Conservation (phyloP, 2,113 vertebrate genomes). For the Saguinus midas region DNA sequence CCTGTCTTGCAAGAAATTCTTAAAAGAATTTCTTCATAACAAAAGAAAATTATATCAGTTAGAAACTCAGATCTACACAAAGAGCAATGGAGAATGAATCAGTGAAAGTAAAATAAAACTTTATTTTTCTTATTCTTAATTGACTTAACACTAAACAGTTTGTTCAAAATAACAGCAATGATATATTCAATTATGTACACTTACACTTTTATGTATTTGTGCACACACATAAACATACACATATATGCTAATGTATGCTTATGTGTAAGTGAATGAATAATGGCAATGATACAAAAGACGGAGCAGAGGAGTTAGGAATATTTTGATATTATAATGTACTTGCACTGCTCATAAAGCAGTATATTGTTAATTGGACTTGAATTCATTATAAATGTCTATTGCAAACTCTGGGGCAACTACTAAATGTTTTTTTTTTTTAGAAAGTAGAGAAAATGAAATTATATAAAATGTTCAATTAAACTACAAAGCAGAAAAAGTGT, state of each 20-base stretch:
- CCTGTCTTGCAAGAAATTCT: not conserved
- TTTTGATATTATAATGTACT: slow-evolving; percentile 17
- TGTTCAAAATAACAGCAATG: slow-evolving; percentile 22
- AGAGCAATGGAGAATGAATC: not conserved
- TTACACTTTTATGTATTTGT: not conserved
- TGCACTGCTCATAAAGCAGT: not conserved
- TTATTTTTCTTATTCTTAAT: slow-evolving; percentile 15
- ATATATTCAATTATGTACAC: not conserved
- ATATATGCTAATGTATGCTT: not conserved
- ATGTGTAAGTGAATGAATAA: not conserved
- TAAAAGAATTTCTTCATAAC: slow-evolving; percentile 23
- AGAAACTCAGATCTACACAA: slow-evolving; percentile 10
- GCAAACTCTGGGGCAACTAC: not conserved
- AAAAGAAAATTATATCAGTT: not conserved
- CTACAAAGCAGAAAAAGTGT: not conserved
- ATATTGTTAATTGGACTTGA: not conserved
- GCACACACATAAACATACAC: not conserved
- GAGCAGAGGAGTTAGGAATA: not conserved
- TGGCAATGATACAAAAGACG: not conserved
- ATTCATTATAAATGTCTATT: not conserved
- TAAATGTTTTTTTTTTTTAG: not conserved
- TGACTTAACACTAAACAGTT: not conserved
- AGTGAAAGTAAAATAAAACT: not conserved
- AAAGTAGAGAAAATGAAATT: not conserved
- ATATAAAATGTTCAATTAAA: not conserved